Base-by-base conservation (phyloP, 2,113 vertebrate genomes). In the Nycticebus coucang region DNA sequence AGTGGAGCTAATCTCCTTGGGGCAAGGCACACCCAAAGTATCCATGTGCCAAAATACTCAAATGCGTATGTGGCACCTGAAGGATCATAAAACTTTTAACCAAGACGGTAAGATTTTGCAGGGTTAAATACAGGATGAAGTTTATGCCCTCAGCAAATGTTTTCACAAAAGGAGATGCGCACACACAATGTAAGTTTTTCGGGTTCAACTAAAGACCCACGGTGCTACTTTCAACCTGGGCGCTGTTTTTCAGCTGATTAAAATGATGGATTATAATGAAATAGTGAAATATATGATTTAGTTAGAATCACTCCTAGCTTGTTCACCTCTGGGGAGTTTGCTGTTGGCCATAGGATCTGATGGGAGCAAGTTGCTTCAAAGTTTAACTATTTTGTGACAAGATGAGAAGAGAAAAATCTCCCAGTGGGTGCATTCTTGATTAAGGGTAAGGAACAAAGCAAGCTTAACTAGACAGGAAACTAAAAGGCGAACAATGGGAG, bases 401-500 rank as follows among this genome's bases (percentile, higher is more conserved):
- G 94, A 94, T 90, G 92, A 95, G 93, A 96, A 96, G 80, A 96
- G 97, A 98, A 96, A 45, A 50, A 94, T 96, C 95, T 91, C 94
- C 60, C 93, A 83, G 68, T 35, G 86, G 93, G 92, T 87, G 95
- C 96, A 60, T 96, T 97, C 97, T 93, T 83, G 87, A 45, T 88
- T 85, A 85, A 53, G 93, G 94, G 93, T 94, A 97, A 97, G 86
- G 96, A 94, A 96, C 87, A 91, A 97, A 97, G 96, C 75, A 78
- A 93, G 77, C 83, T 96, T 95, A 87, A 28, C 82, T 85, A 84
- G 94, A 97, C 97, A 98, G 98, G 97, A 97, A 97, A 93, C 81
- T 37, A 30, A 59, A 79, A 81, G 60, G 72, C 93, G 93, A 97
- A 98, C 96, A 97, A 97, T 97, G 69, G 91, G 79, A 87, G 26